Evolutionary conservation across 2,888 invertebrate species (phyloP).

Genomic region (Rotaria sp.): DNA sequence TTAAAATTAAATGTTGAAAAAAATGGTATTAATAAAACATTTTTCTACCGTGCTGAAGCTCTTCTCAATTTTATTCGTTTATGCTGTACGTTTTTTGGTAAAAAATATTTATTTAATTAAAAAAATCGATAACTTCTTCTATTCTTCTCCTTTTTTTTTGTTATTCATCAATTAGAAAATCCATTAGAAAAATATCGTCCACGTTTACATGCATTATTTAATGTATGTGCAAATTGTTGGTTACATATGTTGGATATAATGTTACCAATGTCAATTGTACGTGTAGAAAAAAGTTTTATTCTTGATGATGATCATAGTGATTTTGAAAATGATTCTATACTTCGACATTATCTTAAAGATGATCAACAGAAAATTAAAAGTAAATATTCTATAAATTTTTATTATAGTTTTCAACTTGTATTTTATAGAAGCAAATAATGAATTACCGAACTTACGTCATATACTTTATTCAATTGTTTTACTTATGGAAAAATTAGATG

Average conservation of each 20-base stretch:
- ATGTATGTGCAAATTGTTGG: slow-evolving; percentile 3
- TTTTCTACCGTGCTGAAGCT: background rate
- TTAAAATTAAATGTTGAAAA: background rate
- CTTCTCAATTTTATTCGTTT: background rate
- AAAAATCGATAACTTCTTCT: background rate
- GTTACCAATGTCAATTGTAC: background rate
- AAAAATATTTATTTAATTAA: background rate
- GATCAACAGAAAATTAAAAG: background rate
- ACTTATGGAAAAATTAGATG: background rate
- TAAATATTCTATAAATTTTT: background rate
- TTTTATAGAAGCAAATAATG: background rate
- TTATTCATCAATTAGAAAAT: background rate
- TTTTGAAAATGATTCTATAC: slow-evolving; percentile 1
- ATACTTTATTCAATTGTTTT: background rate
- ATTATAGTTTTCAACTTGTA: too few species aligned
- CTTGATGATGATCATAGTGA: background rate
- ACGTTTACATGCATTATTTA: slow-evolving; percentile 5
- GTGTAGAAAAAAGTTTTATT: background rate
- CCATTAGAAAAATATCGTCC: background rate
- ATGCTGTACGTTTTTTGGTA: background rate
- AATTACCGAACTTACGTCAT: background rate
- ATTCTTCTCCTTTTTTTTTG: background rate
- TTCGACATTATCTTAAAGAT: background rate
- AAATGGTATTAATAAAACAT: background rate
- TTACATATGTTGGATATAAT: background rate